phyloP scores from a whole-genome alignment of 2,888 invertebrate genomes.

The Mimumesa dahlbomi region DNA sequence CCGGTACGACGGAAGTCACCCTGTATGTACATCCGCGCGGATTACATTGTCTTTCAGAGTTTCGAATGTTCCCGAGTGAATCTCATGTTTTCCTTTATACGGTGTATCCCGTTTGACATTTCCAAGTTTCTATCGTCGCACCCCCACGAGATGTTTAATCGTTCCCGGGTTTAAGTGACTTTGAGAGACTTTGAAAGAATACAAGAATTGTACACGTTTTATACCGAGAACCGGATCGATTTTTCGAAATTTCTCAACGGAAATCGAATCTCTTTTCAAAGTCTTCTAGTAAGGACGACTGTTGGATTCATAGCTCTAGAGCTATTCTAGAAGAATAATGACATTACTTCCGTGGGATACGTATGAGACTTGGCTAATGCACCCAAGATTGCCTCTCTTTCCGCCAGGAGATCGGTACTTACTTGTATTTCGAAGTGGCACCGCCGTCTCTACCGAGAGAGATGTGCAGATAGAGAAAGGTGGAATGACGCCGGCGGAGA shows the following conservation, averaged over 20 bases:
- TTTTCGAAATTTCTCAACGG: too few species aligned
- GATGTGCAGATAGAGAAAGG: not conserved
- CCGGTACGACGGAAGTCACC: not conserved
- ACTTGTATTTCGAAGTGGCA: conserved; percentile 30
- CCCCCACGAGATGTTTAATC: too few species aligned
- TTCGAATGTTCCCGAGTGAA: not conserved
- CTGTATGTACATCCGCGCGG: not conserved
- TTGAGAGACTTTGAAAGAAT: too few species aligned
- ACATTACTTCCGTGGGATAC: conserved; percentile 2
- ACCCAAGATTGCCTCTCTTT: conserved; percentile 38
- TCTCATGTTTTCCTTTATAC: not conserved
- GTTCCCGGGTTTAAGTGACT: too few species aligned
- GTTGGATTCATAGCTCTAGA: not conserved
- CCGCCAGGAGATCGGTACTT: conserved; percentile 47
- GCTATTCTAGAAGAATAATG: conserved; percentile 37
- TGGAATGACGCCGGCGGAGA: conserved; percentile 22
- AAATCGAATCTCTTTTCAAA: not conserved
- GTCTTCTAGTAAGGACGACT: conserved; percentile 21
- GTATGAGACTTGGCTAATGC: conserved; percentile 30
- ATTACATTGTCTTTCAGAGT: not conserved
- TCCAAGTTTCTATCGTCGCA: too few species aligned
- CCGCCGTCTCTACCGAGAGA: conserved; percentile 1
- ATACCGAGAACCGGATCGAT: too few species aligned
- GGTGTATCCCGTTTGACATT: too few species aligned
- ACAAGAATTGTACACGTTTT: too few species aligned